These are phyloP conservation scores for Pseudochaenichthys georgianus DNA, from an alignment of 2,797 vertebrate genomes.

Conservation along the genomic window DNA sequence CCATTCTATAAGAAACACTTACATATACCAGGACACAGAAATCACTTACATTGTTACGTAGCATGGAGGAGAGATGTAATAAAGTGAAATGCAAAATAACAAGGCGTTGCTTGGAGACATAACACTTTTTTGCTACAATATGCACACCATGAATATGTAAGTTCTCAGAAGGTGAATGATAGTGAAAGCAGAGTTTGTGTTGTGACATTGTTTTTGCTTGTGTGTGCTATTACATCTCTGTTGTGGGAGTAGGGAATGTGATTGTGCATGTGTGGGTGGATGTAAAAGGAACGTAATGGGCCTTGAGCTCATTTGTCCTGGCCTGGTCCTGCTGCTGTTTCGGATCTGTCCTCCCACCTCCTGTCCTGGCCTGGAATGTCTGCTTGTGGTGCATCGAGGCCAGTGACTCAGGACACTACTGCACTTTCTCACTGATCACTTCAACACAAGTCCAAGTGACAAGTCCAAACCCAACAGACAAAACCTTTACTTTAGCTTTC, in stretches of 20 bases:
- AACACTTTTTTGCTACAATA: conserved; percentile 62
- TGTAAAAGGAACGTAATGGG: conserved; percentile 72
- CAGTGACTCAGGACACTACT: conserved; percentile 64
- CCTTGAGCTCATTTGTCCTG: conserved; percentile 75
- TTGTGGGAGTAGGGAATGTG: conserved; percentile 66
- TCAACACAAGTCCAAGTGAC: conserved; percentile 20
- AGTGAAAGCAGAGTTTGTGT: conserved; percentile 43
- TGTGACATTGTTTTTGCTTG: conserved; percentile 65
- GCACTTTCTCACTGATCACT: conserved; percentile 53
- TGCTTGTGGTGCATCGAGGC: conserved; percentile 58
- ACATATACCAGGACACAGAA: conserved; percentile 51
- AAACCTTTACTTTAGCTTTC: conserved; percentile 3
- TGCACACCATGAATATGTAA: conserved; percentile 60
- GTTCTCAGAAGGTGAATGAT: conserved; percentile 41
- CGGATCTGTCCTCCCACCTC: conserved; percentile 77
- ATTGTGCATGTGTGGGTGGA: conserved; percentile 67
- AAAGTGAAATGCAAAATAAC: conserved; percentile 67
- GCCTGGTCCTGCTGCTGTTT: conserved; percentile 72
- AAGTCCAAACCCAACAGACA: neutral
- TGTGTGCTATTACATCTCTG: conserved; percentile 62
- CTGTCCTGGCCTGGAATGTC: conserved; percentile 73
- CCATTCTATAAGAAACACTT: conserved; percentile 52
- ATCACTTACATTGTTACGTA: conserved; percentile 39
- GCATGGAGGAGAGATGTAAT: conserved; percentile 60
- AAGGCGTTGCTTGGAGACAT: conserved; percentile 73